Evolutionary conservation across 2,113 vertebrate genomes (phyloP).

Genomic region (Dunckerocampus dactyliophorus): DNA sequence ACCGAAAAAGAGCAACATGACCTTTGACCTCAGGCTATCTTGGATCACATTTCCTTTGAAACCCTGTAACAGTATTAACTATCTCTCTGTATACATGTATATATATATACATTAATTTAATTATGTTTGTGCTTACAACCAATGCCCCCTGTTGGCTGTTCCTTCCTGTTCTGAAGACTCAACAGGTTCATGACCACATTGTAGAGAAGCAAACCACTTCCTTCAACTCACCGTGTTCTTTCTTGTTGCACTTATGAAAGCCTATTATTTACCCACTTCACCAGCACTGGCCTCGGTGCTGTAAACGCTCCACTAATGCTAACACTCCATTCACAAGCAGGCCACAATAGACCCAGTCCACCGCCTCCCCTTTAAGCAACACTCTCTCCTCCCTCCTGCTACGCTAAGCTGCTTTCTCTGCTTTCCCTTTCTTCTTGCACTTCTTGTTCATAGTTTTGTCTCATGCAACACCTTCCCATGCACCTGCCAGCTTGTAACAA

Average conservation of each 20-base stretch:
- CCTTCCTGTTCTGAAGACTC: background rate
- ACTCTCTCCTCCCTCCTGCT: conserved; percentile 56
- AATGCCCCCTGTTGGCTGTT: no score
- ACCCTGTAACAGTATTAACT: no score
- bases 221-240: conserved; percentile 17
- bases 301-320: conserved; percentile 39
- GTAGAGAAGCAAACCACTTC: background rate
- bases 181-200: background rate
- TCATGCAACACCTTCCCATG: conserved; percentile 61
- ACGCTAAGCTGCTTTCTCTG: conserved; percentile 57
- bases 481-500: conserved; percentile 45
- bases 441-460: conserved; percentile 60
- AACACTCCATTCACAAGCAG: conserved; percentile 61
- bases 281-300: conserved; percentile 53
- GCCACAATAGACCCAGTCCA: conserved; percentile 56
- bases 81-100: no score
- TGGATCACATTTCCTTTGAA: background rate
- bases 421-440: conserved; percentile 43
- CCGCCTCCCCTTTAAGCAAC: conserved; percentile 57
- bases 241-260: conserved; percentile 40
- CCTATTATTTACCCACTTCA: conserved; percentile 61
- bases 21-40: background rate
- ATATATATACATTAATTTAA: background rate
- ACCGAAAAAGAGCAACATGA: background rate
- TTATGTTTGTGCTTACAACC: no score